A percentile compares a stretch with the other conserved stretches of the same genome.
These are phyloP conservation scores for Bombus affinis DNA, from an alignment of 1,140 invertebrate genomes.

Conservation along the genomic window DNA sequence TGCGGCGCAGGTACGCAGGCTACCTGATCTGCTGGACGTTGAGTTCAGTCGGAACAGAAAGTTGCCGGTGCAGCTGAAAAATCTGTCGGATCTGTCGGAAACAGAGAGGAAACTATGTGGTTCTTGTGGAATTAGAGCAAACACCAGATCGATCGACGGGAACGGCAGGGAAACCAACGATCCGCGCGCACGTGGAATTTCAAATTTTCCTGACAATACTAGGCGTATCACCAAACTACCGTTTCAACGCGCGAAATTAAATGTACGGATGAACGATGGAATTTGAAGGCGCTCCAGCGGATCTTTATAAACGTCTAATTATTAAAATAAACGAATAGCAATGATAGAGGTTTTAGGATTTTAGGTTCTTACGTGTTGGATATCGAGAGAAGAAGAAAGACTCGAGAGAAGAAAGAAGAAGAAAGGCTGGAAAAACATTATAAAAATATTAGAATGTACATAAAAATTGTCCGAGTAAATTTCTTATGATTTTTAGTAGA, in stretches of 20 bases:
- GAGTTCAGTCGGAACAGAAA: neutral
- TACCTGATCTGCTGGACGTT: neutral
- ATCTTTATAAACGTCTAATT: neutral
- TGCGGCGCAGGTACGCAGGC: neutral
- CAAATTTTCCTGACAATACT: slow-evolving; percentile 9
- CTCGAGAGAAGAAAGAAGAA: too few species aligned
- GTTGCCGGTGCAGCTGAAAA: neutral
- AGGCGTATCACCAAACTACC: neutral
- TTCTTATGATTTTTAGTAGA: too few species aligned
- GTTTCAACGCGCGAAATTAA: neutral
- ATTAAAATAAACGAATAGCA: neutral
- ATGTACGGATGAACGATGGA: neutral
- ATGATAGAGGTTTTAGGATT: neutral
- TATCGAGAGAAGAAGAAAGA: too few species aligned
- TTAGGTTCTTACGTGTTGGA: neutral
- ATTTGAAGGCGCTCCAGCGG: neutral
- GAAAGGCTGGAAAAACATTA: too few species aligned
- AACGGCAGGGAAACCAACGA: neutral
- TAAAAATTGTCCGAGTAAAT: too few species aligned
- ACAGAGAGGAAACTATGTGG: neutral
- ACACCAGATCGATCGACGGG: neutral
- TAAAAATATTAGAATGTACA: too few species aligned
- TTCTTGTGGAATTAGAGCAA: neutral
- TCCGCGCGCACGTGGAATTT: slow-evolving; percentile 1
- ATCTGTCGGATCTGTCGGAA: neutral